These are phyloP conservation scores for Anthrax anthrax DNA, from an alignment of 2,888 invertebrate species.

Conservation along the genomic window DNA sequence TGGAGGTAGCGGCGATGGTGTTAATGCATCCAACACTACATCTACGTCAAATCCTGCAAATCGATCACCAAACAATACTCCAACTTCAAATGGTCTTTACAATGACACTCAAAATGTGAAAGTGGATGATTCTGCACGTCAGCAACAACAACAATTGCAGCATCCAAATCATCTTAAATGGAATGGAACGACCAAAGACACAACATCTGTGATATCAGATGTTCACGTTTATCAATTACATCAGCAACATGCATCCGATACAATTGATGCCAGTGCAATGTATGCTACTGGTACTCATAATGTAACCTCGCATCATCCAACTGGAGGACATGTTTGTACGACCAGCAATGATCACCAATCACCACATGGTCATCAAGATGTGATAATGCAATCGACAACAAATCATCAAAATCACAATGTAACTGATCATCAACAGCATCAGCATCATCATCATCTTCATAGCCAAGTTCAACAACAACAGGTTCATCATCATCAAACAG, in stretches of 20 bases:
- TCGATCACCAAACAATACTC: conserved; percentile 31
- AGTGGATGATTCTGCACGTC: conserved; percentile 7
- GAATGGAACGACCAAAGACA: conserved; percentile 14
- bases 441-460: conserved; percentile 20
- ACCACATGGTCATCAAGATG: conserved; percentile 13
- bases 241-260: conserved; percentile 12
- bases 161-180: conserved; percentile 14
- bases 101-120: conserved; percentile 13
- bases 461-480: conserved; percentile 12
- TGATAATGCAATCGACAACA: conserved; percentile 12
- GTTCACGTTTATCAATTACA: conserved; percentile 13
- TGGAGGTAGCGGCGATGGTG: conserved; percentile 16
- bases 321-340: conserved; percentile 1
- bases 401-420: conserved; percentile 8
- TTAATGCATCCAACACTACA: conserved; percentile 12
- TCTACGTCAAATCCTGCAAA: conserved; percentile 16
- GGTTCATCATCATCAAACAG: conserved; percentile 23
- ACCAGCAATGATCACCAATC: conserved; percentile 9
- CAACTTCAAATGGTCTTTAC: conserved; percentile 29
- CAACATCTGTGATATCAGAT: conserved; percentile 8
- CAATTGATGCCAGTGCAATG: conserved; percentile 3
- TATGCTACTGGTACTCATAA: conserved; percentile 11
- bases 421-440: conserved; percentile 15
- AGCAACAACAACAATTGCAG: conserved; percentile 6
- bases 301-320: conserved; percentile 10